Evolutionary conservation across 2,888 invertebrate genomes (phyloP).

Genomic region (Coleophora deauratella): DNA sequence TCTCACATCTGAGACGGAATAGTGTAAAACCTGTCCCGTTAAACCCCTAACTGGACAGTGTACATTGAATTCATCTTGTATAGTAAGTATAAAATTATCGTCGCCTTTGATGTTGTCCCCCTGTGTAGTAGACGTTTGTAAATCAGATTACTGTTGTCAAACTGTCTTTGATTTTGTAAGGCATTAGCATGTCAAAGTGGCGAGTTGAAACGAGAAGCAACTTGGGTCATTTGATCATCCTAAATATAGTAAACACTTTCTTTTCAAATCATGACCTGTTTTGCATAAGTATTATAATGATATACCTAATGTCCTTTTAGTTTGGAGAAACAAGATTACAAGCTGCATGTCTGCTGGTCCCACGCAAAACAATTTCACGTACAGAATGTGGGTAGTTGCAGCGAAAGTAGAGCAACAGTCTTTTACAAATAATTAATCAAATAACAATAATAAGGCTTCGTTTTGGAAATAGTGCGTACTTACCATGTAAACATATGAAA

Average conservation of each 20-base stretch:
- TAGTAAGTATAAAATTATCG: too few relatives aligned
- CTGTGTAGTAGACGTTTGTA: constrained; percentile 6
- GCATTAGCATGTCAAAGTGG: constrained; percentile 17
- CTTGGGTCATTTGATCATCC: neutral
- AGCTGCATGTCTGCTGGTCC: neutral
- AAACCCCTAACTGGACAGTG: constrained; percentile 33
- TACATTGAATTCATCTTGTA: constrained; percentile 15
- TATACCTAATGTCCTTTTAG: too few relatives aligned
- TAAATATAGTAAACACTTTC: too few relatives aligned
- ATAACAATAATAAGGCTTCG: neutral
- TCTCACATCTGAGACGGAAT: constrained; percentile 27
- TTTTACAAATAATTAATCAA: neutral
- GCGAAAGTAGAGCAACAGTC: too few relatives aligned
- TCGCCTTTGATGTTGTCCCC: constrained; percentile 1
- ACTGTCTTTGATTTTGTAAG: constrained; percentile 11
- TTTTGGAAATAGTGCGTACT: constrained; percentile 13
- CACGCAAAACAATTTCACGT: constrained; percentile 9
- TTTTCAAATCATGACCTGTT: too few relatives aligned
- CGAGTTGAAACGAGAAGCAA: neutral
- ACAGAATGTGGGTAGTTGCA: constrained; percentile 2
- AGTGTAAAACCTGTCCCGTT: constrained; percentile 43
- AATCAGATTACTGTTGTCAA: constrained; percentile 9
- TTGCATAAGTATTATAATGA: too few relatives aligned
- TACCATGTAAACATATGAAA: constrained; percentile 25
- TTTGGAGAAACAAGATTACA: too few relatives aligned